Evolutionary conservation across 2,113 vertebrate genomes (phyloP).

Genomic region (Pampusana beccarii): DNA sequence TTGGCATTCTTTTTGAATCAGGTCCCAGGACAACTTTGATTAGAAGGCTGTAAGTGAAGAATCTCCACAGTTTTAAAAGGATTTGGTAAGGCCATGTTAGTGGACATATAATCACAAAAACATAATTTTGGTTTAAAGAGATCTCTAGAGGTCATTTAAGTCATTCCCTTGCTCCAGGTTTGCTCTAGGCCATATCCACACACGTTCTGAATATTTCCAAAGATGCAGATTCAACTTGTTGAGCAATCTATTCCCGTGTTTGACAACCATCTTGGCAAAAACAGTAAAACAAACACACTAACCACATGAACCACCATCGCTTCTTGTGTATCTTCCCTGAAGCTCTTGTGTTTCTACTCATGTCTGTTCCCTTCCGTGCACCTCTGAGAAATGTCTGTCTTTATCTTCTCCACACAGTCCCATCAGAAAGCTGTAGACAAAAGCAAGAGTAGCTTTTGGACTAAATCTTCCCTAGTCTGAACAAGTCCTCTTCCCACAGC

Average conservation of each 20-base stretch:
- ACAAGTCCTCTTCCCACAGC: neutral
- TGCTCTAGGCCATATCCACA: neutral
- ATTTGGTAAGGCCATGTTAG: neutral
- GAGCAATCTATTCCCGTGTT: neutral
- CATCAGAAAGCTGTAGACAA: neutral
- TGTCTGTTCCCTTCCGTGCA: neutral
- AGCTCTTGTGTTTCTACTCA: neutral
- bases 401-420: neutral
- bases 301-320: neutral
- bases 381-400: neutral
- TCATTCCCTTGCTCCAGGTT: neutral
- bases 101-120: neutral
- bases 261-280: neutral
- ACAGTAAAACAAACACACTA: neutral
- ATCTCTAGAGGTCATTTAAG: neutral
- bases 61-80: neutral
- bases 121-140: neutral
- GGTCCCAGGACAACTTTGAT: neutral
- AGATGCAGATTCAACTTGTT: neutral
- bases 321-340: neutral
- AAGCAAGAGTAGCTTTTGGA: neutral
- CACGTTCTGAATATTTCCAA: neutral
- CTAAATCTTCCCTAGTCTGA: neutral
- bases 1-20: neutral
- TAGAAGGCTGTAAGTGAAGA: neutral